A percentile compares a stretch with the other conserved stretches of the same genome.
Conservation (phyloP, 2,888 invertebrate genomes). For the Drosophila emarginata region DNA sequence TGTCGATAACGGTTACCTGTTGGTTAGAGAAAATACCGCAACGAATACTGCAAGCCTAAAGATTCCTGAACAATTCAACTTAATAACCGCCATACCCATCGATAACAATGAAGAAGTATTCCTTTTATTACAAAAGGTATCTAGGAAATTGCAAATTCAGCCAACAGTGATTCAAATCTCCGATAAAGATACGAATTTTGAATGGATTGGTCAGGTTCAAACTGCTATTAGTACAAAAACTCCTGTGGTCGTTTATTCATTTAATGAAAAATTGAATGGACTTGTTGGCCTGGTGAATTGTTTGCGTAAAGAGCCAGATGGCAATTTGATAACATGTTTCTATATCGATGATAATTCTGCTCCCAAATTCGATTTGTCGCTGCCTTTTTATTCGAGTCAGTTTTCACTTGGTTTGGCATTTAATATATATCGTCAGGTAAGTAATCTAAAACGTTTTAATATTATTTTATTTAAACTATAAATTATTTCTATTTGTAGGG, state of each 20-base stretch:
- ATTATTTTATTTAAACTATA: background rate
- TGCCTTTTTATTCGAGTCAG: slow-evolving; percentile 87
- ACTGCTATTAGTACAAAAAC: slow-evolving; percentile 67
- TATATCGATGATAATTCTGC: slow-evolving; percentile 86
- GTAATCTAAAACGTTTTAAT: too few relatives aligned
- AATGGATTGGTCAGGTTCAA: slow-evolving; percentile 79
- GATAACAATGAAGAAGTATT: slow-evolving; percentile 76
- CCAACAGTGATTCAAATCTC: slow-evolving; percentile 71
- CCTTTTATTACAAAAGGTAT: slow-evolving; percentile 74
- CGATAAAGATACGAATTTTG: slow-evolving; percentile 65
- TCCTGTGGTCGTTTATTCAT: slow-evolving; percentile 85
- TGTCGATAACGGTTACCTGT: slow-evolving; percentile 85
- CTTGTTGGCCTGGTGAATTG: slow-evolving; percentile 95
- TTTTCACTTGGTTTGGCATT: slow-evolving; percentile 89
- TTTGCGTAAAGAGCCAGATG: slow-evolving; percentile 90
- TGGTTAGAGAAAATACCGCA: slow-evolving; percentile 85
- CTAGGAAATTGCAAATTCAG: slow-evolving; percentile 50
- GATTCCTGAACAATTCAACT: slow-evolving; percentile 67
- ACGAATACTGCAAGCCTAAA: slow-evolving; percentile 81
- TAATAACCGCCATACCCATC: slow-evolving; percentile 73
- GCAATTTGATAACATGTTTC: slow-evolving; percentile 85
- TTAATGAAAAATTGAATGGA: slow-evolving; percentile 89
- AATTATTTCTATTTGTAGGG: slow-evolving; percentile 64
- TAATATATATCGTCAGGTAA: slow-evolving; percentile 88
- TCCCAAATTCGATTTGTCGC: slow-evolving; percentile 86